Percentiles rank a stretch among this genome's conserved stretches.
These are phyloP conservation scores for Natrix natrix DNA, from an alignment of 2,797 vertebrate species.

Conservation along the genomic window DNA sequence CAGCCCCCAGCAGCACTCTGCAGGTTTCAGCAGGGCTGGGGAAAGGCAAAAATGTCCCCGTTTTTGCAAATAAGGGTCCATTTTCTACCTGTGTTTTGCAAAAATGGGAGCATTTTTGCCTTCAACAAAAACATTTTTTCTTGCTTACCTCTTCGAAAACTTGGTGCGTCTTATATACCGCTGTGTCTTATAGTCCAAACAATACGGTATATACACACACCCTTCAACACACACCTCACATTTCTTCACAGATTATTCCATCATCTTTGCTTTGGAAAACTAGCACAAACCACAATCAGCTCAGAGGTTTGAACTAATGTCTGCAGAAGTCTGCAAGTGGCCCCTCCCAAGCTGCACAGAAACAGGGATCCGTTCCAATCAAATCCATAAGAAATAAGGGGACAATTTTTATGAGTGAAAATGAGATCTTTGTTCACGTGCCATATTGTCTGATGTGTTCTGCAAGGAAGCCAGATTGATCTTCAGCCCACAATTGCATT, in stretches of 20 bases:
- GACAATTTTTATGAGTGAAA: neutral
- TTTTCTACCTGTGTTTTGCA: no score
- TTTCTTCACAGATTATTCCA: neutral
- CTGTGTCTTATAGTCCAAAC: no score
- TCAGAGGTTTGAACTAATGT: neutral
- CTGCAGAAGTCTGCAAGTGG: neutral
- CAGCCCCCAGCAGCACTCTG: no score
- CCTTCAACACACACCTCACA: neutral
- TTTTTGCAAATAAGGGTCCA: no score
- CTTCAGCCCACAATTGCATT: slow-evolving; percentile 4
- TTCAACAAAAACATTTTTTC: no score
- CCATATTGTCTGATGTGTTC: neutral
- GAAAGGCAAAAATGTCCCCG: no score
- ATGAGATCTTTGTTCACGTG: neutral
- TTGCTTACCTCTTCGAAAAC: no score
- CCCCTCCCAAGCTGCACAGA: neutral
- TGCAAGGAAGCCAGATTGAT: slow-evolving; percentile 10
- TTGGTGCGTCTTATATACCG: no score
- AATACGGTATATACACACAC: neutral
- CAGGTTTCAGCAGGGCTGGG: no score
- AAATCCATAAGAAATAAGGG: neutral
- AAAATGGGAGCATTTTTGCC: no score
- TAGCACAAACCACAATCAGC: neutral
- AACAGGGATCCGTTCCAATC: neutral
- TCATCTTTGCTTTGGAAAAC: neutral